Conservation (phyloP, 2,797 vertebrate species). For the Mormyrus hasselquistii region DNA sequence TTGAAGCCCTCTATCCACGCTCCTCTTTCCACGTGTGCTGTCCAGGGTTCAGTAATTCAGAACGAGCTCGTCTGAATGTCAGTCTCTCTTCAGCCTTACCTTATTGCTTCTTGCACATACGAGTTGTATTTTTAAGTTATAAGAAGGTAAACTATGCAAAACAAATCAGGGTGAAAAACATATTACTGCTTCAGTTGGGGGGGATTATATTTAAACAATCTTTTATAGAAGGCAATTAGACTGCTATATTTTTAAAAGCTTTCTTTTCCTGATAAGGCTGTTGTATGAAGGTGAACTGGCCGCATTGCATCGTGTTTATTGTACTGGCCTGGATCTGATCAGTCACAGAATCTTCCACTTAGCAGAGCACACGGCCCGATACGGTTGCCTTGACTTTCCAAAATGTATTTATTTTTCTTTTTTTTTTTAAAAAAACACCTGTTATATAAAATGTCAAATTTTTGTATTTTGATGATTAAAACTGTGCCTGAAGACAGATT, state of each 20-base stretch:
- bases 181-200: slow-evolving; percentile 39
- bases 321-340: not conserved
- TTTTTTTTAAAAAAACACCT: not conserved
- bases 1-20: not conserved
- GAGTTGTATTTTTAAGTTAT: slow-evolving; percentile 36
- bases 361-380: not conserved
- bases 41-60: not conserved
- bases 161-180: slow-evolving; percentile 35
- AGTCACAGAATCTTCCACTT: not conserved
- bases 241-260: slow-evolving; percentile 37
- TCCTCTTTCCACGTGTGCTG: not conserved
- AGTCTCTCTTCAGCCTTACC: slow-evolving; percentile 41
- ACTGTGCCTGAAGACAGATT: not conserved
- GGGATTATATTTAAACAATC: slow-evolving; percentile 54
- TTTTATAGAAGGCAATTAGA: slow-evolving; percentile 40
- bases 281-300: slow-evolving; percentile 11
- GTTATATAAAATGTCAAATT: not conserved
- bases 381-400: not conserved
- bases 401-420: not conserved
- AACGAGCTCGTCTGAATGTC: not conserved
- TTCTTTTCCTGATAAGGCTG: slow-evolving; percentile 13
- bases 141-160: slow-evolving; percentile 52
- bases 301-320: not conserved
- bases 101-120: slow-evolving; percentile 38
- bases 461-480: slow-evolving; percentile 2